These are phyloP conservation scores for Forbesichthys agassizii DNA, from an alignment of 2,113 vertebrate genomes.

Conservation along the genomic window DNA sequence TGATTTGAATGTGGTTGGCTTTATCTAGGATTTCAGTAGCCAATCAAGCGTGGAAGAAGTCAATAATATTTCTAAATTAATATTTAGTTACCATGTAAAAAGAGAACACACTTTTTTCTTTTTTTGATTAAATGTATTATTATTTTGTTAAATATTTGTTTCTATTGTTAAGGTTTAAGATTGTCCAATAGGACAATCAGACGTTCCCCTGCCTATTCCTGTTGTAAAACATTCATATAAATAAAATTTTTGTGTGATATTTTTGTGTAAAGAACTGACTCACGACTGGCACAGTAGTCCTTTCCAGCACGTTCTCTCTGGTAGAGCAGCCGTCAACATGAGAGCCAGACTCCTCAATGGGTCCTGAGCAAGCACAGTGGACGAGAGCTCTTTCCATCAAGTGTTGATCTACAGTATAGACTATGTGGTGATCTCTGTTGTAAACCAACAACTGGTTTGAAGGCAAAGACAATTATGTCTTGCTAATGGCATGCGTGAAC, in stretches of 20 bases:
- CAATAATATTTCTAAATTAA: too few species aligned
- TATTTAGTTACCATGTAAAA: background rate
- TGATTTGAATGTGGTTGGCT: too few species aligned
- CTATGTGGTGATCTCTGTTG: too few species aligned
- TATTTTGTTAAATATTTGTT: background rate
- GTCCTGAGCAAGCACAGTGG: conserved; percentile 37
- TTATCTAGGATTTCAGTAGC: too few species aligned
- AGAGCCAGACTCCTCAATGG: conserved; percentile 39
- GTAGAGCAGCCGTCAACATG: conserved; percentile 1
- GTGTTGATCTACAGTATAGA: too few species aligned
- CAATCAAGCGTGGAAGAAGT: too few species aligned
- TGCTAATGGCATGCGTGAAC: background rate
- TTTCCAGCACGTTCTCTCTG: conserved; percentile 24
- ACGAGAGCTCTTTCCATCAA: background rate
- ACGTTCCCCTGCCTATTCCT: background rate
- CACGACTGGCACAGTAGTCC: conserved; percentile 44
- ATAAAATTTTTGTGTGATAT: background rate
- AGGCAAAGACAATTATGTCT: background rate
- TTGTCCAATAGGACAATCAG: background rate
- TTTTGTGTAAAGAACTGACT: background rate
- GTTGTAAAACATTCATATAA: background rate
- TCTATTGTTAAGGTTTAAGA: too few species aligned
- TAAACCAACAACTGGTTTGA: background rate
- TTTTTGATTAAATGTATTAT: background rate
- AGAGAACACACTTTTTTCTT: background rate